A percentile compares a stretch with the other conserved stretches of the same genome.
Evolutionary conservation across 1,140 invertebrate species (phyloP).

Genomic region (Teleopsis dalmanni): DNA sequence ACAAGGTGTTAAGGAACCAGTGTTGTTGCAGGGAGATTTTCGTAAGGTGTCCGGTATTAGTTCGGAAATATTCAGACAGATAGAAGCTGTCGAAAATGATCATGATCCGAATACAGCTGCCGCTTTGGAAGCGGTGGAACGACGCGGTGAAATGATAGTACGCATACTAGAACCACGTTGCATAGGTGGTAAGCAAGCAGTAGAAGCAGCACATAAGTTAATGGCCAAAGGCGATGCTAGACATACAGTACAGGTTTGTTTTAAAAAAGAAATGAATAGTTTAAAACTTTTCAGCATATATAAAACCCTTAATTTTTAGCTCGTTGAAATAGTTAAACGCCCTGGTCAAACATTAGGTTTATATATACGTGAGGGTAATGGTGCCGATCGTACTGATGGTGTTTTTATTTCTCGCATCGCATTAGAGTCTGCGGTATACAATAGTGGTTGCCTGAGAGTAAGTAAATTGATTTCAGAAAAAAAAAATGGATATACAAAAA

Average conservation of each 20-base stretch:
- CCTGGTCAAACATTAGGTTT: constrained; percentile 96
- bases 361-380: constrained; percentile 96
- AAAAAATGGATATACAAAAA: neutral
- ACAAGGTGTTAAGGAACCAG: constrained; percentile 64
- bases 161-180: constrained; percentile 78
- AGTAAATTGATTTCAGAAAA: constrained; percentile 7
- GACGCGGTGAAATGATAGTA: constrained; percentile 89
- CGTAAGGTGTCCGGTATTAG: constrained; percentile 85
- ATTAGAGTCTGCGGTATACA: constrained; percentile 91
- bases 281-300: neutral
- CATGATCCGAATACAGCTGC: constrained; percentile 86
- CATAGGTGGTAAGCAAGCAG: constrained; percentile 68
- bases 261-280: neutral
- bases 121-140: constrained; percentile 82
- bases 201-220: constrained; percentile 76
- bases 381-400: constrained; percentile 84
- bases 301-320: constrained; percentile 54
- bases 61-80: constrained; percentile 91
- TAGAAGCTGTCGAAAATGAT: constrained; percentile 92
- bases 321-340: constrained; percentile 98
- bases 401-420: constrained; percentile 98
- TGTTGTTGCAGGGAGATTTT: constrained; percentile 89
- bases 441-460: constrained; percentile 87
- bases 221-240: constrained; percentile 50
- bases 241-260: constrained; percentile 54